Base-by-base conservation (phyloP, 2,888 invertebrate species). In the Apoda limacodes region DNA sequence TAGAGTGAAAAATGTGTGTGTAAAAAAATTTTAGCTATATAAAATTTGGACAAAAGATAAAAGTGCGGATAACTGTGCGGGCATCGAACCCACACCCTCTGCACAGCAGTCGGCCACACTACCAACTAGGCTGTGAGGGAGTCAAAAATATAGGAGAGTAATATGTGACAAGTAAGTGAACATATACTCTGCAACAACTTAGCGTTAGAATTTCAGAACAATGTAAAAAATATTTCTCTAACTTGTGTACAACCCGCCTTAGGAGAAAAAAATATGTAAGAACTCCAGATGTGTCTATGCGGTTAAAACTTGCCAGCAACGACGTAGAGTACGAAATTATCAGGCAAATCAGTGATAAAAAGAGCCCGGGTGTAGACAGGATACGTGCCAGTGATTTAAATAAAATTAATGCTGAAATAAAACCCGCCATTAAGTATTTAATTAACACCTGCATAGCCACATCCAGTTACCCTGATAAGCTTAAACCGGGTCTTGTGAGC, bases 321-420 rank as follows among this genome's bases (percentile, higher is more conserved):
- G 19, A 17, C 9, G 11, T 26, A 3, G 9, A 19, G 6, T 19
- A 1, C 7, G 11, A 17, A 3, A 26, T 26, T 12, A 26, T 26
- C 19, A 26, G n/a, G 9, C 26, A 26, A 9, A 10, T 26, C 4
- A 17, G n/a, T 10, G 11, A 19, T n/a, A 19, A 19, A 10, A 26
- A 10, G 12, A 19, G 15, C 9, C 23, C 23, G 5, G 23, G 23
- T 3, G 13, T 23, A 5, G 23, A 23, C 23, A 13, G 23, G 3
- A 23, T 23, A 9, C 23, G 23, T 9, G 23, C 23, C 10, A 5
- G 5, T 10, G 23, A 23, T 10, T 12, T 23, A 23, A 23, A 23
- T 5, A 5, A 9, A 5, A 10, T 23, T 10, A 23, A 23, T 9
- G 4, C 10, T 3, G 9, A 23, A 23, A 23, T 23, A 3, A 23